Evolutionary conservation across 2,888 invertebrate genomes (phyloP).

Genomic region (Pristionchus mayeri): DNA sequence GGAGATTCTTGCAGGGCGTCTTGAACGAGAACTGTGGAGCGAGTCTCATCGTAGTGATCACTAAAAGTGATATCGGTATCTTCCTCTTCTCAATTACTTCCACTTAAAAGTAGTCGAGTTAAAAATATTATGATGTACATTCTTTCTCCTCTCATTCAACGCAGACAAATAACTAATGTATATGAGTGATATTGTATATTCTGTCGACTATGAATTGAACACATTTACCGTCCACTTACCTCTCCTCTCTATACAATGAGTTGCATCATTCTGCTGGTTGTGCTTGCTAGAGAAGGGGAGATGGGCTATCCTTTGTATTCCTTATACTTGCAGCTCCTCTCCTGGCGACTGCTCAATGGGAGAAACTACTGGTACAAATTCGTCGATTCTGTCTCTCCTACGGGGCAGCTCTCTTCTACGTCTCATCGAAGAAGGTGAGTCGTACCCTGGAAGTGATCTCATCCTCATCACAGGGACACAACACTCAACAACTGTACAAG

Average conservation of each 20-base stretch:
- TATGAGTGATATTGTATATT: too few relatives aligned
- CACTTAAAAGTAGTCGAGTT: too few relatives aligned
- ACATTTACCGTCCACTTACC: too few relatives aligned
- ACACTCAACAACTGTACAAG: slow-evolving; percentile 69
- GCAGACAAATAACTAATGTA: too few relatives aligned
- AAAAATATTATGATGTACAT: too few relatives aligned
- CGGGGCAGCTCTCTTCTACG: slow-evolving; percentile 72
- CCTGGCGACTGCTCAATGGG: slow-evolving; percentile 52
- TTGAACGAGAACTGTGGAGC: slow-evolving; percentile 72
- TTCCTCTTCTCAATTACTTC: not conserved
- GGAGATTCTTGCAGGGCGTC: slow-evolving; percentile 63
- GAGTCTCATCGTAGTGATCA: slow-evolving; percentile 70
- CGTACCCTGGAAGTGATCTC: too few relatives aligned
- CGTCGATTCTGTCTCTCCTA: slow-evolving; percentile 70
- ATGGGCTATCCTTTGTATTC: too few relatives aligned
- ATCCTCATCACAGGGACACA: slow-evolving; percentile 31
- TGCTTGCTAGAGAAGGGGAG: too few relatives aligned
- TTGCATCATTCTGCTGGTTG: too few relatives aligned
- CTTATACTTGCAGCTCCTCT: slow-evolving; percentile 47
- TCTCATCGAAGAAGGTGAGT: slow-evolving; percentile 57
- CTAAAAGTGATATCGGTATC: slow-evolving; percentile 70
- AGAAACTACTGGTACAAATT: slow-evolving; percentile 69
- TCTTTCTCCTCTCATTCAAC: too few relatives aligned
- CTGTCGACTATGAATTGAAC: too few relatives aligned
- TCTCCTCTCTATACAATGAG: too few relatives aligned